Evolutionary conservation across 2,888 invertebrate genomes (phyloP), one percentile per base, ranked within the genome.

Genomic region (Limenitis camilla): DNA sequence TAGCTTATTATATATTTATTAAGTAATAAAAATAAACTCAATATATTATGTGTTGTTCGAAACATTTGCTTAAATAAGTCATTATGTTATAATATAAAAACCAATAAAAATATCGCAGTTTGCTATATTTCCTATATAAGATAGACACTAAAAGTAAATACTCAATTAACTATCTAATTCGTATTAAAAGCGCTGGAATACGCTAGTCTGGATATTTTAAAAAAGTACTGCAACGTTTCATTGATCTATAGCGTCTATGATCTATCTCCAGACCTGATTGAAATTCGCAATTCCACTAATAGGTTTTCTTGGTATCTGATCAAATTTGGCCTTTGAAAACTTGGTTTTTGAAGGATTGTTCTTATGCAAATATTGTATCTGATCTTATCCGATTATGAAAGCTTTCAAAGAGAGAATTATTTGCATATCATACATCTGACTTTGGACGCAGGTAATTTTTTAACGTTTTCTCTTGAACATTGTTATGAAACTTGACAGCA

Each of bases 351-450:
- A 5, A 39, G 46, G 48, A 50, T 60, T 56, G 44, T 55, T 58
- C 47, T 56, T 53, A 57, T 60, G 53, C 52, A 58, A 61, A 57
- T 58, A 56, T 53, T 60, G 53, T 33, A 51, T 42, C 51, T 52
- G 59, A 58, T 59, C 52, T 52, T 53, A 55, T 52, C 44, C 47
- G 41, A 36, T 56, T 53, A 46, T 42, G 53, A 52, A 59, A 61
- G 47, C 44, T 49, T 49, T 49, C 19, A 9, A 39, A 10, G 40
- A 28, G 42, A 27, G 19, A 39, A 31, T 53, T 60, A 53, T 58
- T 60, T 50, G 38, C 54, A 47, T 47, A 48, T 54, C 49, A 32
- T 55, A 48, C 40, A 30, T 40, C 40, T 48, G 47, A 31, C 39
- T 33, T 46, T 33, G 33, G 40, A 39, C 40, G 19, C 11, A 41